Conservation (phyloP, 2,113 vertebrate species). For the Nibea albiflora region DNA sequence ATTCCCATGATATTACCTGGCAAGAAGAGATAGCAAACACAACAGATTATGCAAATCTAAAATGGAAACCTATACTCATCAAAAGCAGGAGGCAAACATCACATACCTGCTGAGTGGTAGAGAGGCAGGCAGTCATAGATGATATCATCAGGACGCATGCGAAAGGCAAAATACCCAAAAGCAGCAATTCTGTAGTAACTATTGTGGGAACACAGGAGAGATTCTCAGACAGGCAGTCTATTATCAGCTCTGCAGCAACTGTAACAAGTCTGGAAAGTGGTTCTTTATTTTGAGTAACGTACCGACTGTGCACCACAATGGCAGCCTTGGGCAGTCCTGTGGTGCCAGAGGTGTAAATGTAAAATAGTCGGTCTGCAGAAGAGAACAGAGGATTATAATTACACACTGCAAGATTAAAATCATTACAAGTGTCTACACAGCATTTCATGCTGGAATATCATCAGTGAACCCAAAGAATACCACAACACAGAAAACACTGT, state of each 20-base stretch:
- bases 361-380: constrained; percentile 89
- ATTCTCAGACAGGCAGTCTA: constrained; percentile 16
- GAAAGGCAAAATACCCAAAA: constrained; percentile 90
- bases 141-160: constrained; percentile 85
- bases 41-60: background rate
- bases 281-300: constrained; percentile 40
- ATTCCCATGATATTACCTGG: constrained; percentile 95
- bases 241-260: background rate
- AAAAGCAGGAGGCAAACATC: background rate
- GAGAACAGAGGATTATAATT: constrained; percentile 26
- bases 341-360: constrained; percentile 94
- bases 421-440: background rate
- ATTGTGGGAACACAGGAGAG: constrained; percentile 21
- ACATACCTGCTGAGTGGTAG: constrained; percentile 92
- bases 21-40: constrained; percentile 12
- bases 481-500: background rate
- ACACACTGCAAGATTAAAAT: background rate
- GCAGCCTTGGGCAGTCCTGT: constrained; percentile 93
- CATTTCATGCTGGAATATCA: background rate
- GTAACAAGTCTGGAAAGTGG: background rate
- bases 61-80: background rate
- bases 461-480: background rate
- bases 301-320: constrained; percentile 94
- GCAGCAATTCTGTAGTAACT: constrained; percentile 94
- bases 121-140: constrained; percentile 93